These are phyloP conservation scores for Ostrea edulis DNA, from an alignment of 1,140 invertebrate species.

Conservation along the genomic window DNA sequence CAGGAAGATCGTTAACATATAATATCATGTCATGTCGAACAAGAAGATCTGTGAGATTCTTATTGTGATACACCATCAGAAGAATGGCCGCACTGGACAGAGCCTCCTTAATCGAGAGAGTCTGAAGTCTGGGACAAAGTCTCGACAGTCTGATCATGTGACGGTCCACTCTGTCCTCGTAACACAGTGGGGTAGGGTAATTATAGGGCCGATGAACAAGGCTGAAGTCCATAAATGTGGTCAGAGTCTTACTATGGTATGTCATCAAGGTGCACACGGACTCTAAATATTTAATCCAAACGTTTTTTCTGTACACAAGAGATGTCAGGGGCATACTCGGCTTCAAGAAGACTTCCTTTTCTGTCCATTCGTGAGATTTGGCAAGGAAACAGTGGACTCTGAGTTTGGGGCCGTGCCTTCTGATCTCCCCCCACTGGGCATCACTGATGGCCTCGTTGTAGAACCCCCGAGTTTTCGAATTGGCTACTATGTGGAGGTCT, in stretches of 20 bases:
- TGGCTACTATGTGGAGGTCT: conserved; percentile 45
- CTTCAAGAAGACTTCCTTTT: conserved; percentile 49
- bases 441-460: conserved; percentile 51
- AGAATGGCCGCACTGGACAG: conserved; percentile 50
- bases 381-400: conserved; percentile 53
- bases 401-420: conserved; percentile 43
- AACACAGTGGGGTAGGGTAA: not conserved
- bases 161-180: conserved; percentile 40
- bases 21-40: conserved; percentile 52
- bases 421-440: conserved; percentile 48
- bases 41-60: conserved; percentile 38
- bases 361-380: conserved; percentile 42
- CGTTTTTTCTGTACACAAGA: conserved; percentile 49
- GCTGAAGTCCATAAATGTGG: conserved; percentile 49
- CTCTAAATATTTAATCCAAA: conserved; percentile 43
- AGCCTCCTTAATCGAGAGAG: conserved; percentile 48
- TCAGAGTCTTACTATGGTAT: conserved; percentile 41
- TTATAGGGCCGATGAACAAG: conserved; percentile 39
- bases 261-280: conserved; percentile 24
- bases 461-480: conserved; percentile 43
- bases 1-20: conserved; percentile 50
- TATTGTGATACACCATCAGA: conserved; percentile 44
- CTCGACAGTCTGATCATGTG: conserved; percentile 42
- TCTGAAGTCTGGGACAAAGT: conserved; percentile 43
- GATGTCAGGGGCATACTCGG: conserved; percentile 48